Conservation (phyloP, 2,797 vertebrate species). For the Telmatherina bonti region DNA sequence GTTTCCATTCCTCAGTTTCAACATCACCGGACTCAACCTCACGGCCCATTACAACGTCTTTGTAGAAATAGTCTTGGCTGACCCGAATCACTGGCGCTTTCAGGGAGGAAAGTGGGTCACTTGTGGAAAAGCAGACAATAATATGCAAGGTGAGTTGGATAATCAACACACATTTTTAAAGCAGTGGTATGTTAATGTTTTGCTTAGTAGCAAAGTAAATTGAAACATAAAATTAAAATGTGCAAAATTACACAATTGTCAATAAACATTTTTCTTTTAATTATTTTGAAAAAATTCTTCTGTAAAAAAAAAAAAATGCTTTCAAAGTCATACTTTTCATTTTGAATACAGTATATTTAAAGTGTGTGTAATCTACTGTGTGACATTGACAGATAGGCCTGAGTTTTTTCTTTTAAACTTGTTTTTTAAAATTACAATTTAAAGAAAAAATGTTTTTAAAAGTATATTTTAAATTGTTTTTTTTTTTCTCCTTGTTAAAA, state of each 20-base stretch:
- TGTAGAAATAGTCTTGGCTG: slow-evolving; percentile 94
- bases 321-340: background rate
- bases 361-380: no score
- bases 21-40: slow-evolving; percentile 95
- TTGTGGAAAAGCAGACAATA: slow-evolving; percentile 98
- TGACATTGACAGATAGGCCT: no score
- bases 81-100: slow-evolving; percentile 98
- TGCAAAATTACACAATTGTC: no score
- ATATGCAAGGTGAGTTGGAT: slow-evolving; percentile 92
- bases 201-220: background rate
- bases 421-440: no score
- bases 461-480: no score
- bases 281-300: background rate
- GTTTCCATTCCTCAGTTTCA: slow-evolving; percentile 99
- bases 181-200: background rate
- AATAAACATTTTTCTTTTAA: no score
- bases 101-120: slow-evolving; percentile 99
- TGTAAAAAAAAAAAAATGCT: background rate
- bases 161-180: background rate
- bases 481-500: no score
- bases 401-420: no score
- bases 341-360: no score
- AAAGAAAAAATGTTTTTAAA: no score
- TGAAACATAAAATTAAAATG: background rate
- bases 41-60: slow-evolving; percentile 98